Percentiles rank a stretch among this genome's conserved stretches.
Evolutionary conservation across 2,113 vertebrate species (phyloP).

Genomic region (Elephantulus edwardii): DNA sequence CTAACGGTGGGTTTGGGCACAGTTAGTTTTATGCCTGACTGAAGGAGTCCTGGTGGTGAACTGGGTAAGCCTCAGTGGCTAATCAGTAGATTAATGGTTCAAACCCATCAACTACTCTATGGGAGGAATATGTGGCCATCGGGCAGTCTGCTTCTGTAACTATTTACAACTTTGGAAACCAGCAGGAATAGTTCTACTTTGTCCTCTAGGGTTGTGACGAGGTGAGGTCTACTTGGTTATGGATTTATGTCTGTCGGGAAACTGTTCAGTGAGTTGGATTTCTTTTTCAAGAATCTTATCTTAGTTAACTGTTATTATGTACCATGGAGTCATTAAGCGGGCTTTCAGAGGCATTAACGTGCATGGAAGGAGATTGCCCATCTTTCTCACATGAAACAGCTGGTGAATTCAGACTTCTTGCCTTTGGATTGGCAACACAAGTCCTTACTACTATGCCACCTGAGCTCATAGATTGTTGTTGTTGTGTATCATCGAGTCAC

Average conservation of each 20-base stretch:
- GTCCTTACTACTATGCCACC: no score
- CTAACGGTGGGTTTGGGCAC: neutral
- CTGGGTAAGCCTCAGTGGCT: no score
- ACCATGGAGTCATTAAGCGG: no score
- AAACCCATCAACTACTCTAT: neutral
- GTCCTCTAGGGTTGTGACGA: neutral
- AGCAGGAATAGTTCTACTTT: neutral
- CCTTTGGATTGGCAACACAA: no score
- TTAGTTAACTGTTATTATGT: no score
- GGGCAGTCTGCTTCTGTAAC: neutral
- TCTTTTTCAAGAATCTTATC: neutral
- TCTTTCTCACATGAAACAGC: no score
- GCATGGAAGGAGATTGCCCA: no score
- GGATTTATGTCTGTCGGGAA: neutral
- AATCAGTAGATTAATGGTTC: neutral
- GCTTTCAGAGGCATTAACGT: no score
- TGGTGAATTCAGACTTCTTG: no score
- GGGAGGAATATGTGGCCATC: neutral
- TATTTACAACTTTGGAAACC: neutral
- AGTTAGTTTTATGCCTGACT: neutral
- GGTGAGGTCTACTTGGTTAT: neutral
- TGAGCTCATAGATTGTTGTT: no score
- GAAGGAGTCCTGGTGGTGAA: neutral
- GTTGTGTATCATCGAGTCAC: no score
- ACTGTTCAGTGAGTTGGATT: neutral